These are phyloP conservation scores for Cerastoderma edule DNA, from an alignment of 2,888 invertebrate species.

Conservation along the genomic window DNA sequence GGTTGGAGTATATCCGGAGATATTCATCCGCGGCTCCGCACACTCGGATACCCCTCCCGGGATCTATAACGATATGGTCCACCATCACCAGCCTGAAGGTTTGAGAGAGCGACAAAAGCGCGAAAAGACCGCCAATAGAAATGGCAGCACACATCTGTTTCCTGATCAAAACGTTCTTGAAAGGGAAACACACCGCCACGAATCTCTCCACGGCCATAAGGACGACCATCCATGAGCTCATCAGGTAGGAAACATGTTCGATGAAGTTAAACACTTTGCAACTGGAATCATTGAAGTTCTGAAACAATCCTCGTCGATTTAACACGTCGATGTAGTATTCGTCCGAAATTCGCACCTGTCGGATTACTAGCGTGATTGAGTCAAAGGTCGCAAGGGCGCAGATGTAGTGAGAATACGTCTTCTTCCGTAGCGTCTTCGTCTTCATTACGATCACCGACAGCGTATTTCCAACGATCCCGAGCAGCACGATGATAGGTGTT, in stretches of 20 bases:
- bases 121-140: slow-evolving; percentile 71
- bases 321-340: slow-evolving; percentile 50
- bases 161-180: slow-evolving; percentile 73
- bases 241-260: slow-evolving; percentile 76
- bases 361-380: slow-evolving; percentile 73
- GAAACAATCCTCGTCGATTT: slow-evolving; percentile 51
- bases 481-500: slow-evolving; percentile 74
- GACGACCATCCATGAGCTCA: slow-evolving; percentile 81
- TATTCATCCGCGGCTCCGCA: slow-evolving; percentile 64
- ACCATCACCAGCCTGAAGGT: slow-evolving; percentile 74
- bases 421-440: slow-evolving; percentile 73
- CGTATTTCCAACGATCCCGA: slow-evolving; percentile 79
- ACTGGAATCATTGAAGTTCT: slow-evolving; percentile 64
- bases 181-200: slow-evolving; percentile 79
- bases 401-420: slow-evolving; percentile 81
- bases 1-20: slow-evolving; percentile 60
- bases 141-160: slow-evolving; percentile 74
- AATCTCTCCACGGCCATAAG: slow-evolving; percentile 80
- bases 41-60: slow-evolving; percentile 13
- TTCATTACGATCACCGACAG: slow-evolving; percentile 80
- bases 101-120: slow-evolving; percentile 75
- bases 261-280: slow-evolving; percentile 79
- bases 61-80: slow-evolving; percentile 32
- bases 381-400: slow-evolving; percentile 79
- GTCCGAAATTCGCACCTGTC: slow-evolving; percentile 66